Evolutionary conservation across 2,113 vertebrate species (phyloP).

Genomic region (Anhinga anhinga): DNA sequence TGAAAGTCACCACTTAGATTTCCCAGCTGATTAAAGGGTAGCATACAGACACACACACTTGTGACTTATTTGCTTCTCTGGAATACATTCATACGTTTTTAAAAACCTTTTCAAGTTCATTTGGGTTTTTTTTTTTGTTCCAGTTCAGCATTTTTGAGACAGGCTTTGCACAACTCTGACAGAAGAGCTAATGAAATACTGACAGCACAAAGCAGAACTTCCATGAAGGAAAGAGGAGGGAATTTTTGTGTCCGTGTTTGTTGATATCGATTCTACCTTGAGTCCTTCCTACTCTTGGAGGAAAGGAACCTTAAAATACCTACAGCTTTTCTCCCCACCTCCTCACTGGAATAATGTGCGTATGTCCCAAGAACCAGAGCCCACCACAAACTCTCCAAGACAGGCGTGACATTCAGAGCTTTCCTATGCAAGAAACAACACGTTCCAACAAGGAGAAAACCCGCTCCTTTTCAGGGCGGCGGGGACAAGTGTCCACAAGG

Average conservation of each 20-base stretch:
- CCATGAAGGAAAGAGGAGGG: background rate
- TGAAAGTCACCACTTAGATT: conserved; percentile 22
- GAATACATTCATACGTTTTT: background rate
- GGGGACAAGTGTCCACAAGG: background rate
- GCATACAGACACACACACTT: background rate
- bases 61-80: background rate
- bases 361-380: background rate
- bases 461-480: background rate
- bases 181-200: background rate
- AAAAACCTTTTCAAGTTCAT: background rate
- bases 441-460: background rate
- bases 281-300: background rate
- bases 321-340: background rate
- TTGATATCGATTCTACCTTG: background rate
- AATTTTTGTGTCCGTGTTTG: background rate
- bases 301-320: background rate
- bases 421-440: background rate
- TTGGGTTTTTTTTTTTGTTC: background rate
- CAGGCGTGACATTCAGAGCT: background rate
- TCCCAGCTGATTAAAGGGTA: conserved; percentile 7
- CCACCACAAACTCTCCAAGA: background rate
- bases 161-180: background rate
- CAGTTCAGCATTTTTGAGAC: background rate
- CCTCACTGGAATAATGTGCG: background rate
- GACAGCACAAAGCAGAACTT: background rate